A percentile compares a stretch with the other conserved stretches of the same genome.
Conservation (phyloP, 1,140 invertebrate genomes). For the Tetraneura akinire region DNA sequence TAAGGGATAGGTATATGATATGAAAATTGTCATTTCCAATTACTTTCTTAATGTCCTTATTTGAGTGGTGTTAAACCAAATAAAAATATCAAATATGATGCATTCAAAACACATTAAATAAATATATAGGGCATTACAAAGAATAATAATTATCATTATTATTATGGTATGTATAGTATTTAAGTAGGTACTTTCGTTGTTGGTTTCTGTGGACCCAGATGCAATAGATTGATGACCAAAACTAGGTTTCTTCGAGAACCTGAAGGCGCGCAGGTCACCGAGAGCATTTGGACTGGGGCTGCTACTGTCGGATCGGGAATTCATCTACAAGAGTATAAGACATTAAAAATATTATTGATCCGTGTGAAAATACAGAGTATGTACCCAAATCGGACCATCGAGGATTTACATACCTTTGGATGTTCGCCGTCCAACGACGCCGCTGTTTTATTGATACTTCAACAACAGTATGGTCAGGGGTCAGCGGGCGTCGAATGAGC, state of each 20-base stretch:
- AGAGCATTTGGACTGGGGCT: slow-evolving; percentile 11
- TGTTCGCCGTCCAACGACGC: neutral
- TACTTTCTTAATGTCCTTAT: neutral
- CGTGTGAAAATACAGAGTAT: neutral
- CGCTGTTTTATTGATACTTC: neutral
- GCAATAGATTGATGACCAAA: neutral
- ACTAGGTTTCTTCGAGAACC: neutral
- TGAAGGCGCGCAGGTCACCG: slow-evolving; percentile 11
- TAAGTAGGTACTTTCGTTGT: neutral
- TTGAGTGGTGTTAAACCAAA: neutral
- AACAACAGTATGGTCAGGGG: neutral
- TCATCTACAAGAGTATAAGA: slow-evolving; percentile 35
- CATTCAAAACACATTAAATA: too few relatives aligned
- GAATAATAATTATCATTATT: neutral
- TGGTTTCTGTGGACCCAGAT: neutral
- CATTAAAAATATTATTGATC: too few relatives aligned
- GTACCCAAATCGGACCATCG: neutral
- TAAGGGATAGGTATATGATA: too few relatives aligned
- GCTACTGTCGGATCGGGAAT: neutral
- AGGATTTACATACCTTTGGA: neutral
- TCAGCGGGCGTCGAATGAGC: neutral
- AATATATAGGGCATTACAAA: too few relatives aligned
- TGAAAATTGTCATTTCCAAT: neutral
- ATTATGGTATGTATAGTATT: too few relatives aligned
- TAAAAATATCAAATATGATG: neutral